phyloP scores from a whole-genome alignment of 2,797 vertebrate species.

The Garrulus glandarius region DNA sequence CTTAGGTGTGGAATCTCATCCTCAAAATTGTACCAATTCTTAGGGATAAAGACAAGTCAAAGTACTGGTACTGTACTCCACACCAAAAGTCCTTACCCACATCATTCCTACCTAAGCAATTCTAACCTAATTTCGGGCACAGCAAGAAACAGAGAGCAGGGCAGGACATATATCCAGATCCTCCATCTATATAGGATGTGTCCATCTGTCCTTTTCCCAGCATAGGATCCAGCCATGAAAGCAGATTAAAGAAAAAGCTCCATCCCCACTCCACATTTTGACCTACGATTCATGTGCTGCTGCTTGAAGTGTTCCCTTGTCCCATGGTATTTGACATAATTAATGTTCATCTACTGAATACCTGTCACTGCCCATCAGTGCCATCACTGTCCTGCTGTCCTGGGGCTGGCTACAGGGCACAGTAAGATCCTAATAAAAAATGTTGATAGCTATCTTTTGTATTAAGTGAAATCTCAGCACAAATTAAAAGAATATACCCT shows the following conservation, averaged over 20 bases:
- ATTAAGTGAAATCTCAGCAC: not conserved
- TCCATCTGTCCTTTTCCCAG: not conserved
- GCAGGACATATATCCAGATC: not conserved
- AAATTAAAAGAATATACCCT: not conserved
- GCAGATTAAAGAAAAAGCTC: not conserved
- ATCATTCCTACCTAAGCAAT: not conserved
- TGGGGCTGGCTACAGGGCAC: not conserved
- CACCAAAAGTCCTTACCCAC: not conserved
- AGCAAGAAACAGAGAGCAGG: not conserved
- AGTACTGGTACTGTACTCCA: not conserved
- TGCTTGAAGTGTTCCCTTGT: not conserved
- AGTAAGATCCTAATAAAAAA: not conserved
- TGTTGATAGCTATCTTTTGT: not conserved
- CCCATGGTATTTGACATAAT: not conserved
- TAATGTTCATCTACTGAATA: not conserved
- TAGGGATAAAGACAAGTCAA: not conserved
- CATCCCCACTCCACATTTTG: no score
- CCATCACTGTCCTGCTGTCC: not conserved
- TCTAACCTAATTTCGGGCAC: not conserved
- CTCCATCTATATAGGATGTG: not conserved
- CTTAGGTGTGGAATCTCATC: not conserved
- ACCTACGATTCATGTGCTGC: accelerated
- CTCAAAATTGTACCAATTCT: not conserved
- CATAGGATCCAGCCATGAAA: not conserved
- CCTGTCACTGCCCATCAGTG: not conserved